Percentiles rank a stretch among this genome's conserved stretches.
Conservation (phyloP, 2,797 vertebrate genomes). For the Acrossocheilus fasciatus region DNA sequence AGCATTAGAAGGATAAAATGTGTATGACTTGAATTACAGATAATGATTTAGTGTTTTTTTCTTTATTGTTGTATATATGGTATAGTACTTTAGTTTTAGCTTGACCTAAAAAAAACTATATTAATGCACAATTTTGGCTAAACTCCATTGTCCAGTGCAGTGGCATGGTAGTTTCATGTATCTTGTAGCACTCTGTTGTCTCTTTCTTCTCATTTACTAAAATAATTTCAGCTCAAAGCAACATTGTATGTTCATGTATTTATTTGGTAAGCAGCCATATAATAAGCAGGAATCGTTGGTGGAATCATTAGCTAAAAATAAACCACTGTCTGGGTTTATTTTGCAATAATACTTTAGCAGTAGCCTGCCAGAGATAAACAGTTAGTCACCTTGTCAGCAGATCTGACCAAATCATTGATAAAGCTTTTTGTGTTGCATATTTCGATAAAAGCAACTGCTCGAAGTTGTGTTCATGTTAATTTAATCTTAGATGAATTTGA, state of each 20-base stretch:
- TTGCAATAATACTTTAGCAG: not conserved
- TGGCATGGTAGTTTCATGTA: not conserved
- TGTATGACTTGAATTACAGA: not conserved
- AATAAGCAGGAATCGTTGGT: not conserved
- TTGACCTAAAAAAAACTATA: not conserved
- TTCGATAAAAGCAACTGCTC: not conserved
- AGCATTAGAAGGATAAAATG: not conserved
- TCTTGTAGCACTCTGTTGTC: not conserved
- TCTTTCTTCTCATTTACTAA: not conserved
- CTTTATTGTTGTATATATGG: not conserved
- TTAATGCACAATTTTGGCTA: not conserved
- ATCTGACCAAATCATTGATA: not conserved
- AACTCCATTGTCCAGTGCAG: not conserved
- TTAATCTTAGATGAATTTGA: conserved; percentile 28
- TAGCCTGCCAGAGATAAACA: not conserved
- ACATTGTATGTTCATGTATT: not conserved
- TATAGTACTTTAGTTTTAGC: not conserved
- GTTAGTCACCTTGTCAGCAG: not conserved
- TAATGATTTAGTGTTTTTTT: not conserved
- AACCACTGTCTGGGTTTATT: not conserved
- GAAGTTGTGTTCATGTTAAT: not conserved
- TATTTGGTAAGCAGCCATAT: not conserved
- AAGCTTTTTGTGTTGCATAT: not conserved
- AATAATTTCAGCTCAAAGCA: not conserved
- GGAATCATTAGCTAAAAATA: not conserved